These are phyloP conservation scores for Lepus americanus DNA, from an alignment of 2,113 vertebrate species.

Conservation along the genomic window DNA sequence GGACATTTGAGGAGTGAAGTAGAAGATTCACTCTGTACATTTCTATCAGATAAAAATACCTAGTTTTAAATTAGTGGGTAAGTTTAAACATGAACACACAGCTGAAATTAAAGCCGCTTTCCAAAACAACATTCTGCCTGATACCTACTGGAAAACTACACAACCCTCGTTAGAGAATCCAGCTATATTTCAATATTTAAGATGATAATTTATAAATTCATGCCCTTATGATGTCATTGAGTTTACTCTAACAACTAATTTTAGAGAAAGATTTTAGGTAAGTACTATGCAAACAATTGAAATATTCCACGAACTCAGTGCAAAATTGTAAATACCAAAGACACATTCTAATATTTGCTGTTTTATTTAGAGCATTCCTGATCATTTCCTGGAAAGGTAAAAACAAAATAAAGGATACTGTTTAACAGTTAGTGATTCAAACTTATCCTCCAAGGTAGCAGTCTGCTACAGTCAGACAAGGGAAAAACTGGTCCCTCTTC, in stretches of 20 bases:
- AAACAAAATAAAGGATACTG: not conserved
- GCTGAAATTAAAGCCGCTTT: not conserved
- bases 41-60: too few species aligned
- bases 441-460: not conserved
- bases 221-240: not conserved
- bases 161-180: not conserved
- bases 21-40: too few species aligned
- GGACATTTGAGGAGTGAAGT: too few species aligned
- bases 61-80: not conserved
- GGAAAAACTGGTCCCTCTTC: not conserved
- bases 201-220: not conserved
- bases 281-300: not conserved
- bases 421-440: not conserved
- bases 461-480: not conserved
- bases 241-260: not conserved
- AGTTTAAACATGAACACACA: not conserved
- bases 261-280: not conserved
- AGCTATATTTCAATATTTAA: not conserved
- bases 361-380: not conserved
- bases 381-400: not conserved
- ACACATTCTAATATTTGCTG: not conserved
- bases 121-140: not conserved
- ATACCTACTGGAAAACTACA: not conserved
- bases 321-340: not conserved
- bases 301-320: not conserved